These are phyloP conservation scores for Selene dorsalis DNA, from an alignment of 2,797 vertebrate genomes.

Conservation along the genomic window DNA sequence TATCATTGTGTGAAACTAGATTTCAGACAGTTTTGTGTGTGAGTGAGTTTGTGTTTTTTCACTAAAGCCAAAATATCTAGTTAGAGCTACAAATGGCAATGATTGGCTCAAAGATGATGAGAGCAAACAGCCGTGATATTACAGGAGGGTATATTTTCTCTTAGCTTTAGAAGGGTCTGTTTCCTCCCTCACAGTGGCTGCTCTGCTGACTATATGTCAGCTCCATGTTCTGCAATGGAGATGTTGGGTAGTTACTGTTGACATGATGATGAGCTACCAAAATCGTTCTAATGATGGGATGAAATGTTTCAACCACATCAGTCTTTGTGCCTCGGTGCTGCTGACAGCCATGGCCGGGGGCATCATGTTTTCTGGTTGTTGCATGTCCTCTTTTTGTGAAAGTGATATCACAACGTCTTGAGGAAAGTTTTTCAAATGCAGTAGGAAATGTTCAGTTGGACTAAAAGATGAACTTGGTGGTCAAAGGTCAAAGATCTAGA, in stretches of 20 bases:
- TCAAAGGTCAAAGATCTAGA: background rate
- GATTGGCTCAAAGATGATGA: background rate
- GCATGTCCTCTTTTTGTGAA: background rate
- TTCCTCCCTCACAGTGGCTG: constrained; percentile 1
- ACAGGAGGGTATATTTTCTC: no score
- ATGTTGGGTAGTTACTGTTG: constrained; percentile 15
- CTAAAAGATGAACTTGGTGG: background rate
- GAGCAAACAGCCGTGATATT: background rate
- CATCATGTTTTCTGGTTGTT: background rate
- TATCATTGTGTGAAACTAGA: constrained; percentile 44
- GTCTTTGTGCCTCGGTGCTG: background rate
- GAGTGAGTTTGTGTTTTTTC: background rate
- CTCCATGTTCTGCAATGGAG: background rate
- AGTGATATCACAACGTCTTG: background rate
- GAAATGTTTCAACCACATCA: background rate
- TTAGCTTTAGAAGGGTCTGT: constrained; percentile 5
- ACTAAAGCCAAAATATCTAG: background rate
- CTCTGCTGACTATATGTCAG: constrained; percentile 1
- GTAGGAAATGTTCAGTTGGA: background rate
- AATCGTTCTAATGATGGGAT: constrained; percentile 3
- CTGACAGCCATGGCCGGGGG: no score
- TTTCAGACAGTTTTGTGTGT: constrained; percentile 18
- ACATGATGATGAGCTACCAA: constrained; percentile 3
- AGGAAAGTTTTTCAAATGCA: background rate
- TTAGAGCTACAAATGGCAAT: constrained; percentile 15